Conservation (phyloP, 2,888 invertebrate genomes). For the Marronus borbonicus region DNA sequence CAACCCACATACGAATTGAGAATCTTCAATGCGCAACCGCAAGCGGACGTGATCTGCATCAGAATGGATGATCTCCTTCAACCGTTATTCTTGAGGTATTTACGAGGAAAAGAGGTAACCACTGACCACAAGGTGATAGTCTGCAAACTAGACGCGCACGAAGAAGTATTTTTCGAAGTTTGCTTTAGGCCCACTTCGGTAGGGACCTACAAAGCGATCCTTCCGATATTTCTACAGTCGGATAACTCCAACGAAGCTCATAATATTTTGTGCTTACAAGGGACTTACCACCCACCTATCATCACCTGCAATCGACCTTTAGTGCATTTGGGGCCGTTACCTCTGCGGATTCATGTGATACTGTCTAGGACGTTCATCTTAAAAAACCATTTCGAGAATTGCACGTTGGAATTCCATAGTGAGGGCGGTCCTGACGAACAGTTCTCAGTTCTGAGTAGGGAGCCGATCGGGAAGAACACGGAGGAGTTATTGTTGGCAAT, state of each 20-base stretch:
- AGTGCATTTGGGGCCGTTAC: neutral
- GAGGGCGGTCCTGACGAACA: neutral
- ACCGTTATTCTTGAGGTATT: constrained; percentile 62
- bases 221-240: constrained; percentile 59
- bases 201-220: constrained; percentile 60
- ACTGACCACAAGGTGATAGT: constrained; percentile 53
- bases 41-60: constrained; percentile 60
- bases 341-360: neutral
- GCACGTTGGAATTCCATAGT: neutral
- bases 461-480: neutral
- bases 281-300: neutral
- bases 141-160: constrained; percentile 59
- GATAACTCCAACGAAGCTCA: neutral
- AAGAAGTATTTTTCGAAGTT: constrained; percentile 59
- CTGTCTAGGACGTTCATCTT: neutral
- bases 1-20: constrained; percentile 5
- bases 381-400: constrained; percentile 1
- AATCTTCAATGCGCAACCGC: constrained; percentile 56
- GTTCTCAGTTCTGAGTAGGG: neutral
- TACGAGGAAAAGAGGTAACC: constrained; percentile 55
- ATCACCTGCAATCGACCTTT: neutral
- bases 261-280: constrained; percentile 1
- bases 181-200: constrained; percentile 60
- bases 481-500: neutral
- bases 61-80: constrained; percentile 60